phyloP scores from a whole-genome alignment of 2,113 vertebrate species.

The Pangasianodon hypophthalmus region DNA sequence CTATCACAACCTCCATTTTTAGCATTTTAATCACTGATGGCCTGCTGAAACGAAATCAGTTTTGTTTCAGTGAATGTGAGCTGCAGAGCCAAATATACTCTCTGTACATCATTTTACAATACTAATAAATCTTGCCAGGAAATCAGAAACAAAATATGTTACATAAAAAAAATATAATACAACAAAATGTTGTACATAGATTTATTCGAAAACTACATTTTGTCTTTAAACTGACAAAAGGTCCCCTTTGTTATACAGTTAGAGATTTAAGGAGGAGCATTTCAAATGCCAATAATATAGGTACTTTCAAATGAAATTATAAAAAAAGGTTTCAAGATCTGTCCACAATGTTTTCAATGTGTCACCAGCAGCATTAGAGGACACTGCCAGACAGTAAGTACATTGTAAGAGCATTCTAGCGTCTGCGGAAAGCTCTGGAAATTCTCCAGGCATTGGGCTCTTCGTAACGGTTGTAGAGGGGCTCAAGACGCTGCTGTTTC shows the following conservation, averaged over 20 bases:
- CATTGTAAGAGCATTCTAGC: slow-evolving; percentile 64
- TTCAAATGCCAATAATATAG: neutral
- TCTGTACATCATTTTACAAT: slow-evolving; percentile 21
- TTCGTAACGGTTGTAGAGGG: slow-evolving; percentile 95
- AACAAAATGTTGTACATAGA: neutral
- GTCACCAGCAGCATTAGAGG: neutral
- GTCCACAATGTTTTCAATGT: neutral
- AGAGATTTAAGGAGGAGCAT: neutral
- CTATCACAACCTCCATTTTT: neutral
- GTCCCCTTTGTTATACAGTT: neutral
- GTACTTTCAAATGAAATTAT: neutral
- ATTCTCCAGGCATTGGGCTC: slow-evolving; percentile 98
- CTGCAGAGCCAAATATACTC: slow-evolving; percentile 6
- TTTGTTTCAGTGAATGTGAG: neutral
- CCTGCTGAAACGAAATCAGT: neutral
- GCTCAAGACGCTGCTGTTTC: slow-evolving; percentile 94
- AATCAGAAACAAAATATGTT: neutral
- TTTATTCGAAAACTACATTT: neutral
- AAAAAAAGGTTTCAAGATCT: neutral
- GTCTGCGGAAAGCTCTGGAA: slow-evolving; percentile 89
- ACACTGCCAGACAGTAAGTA: neutral
- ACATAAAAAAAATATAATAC: neutral
- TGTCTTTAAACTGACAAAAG: neutral
- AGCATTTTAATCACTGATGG: neutral
- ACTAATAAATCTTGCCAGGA: neutral